These are phyloP conservation scores for Podotricha telesiphe DNA, from an alignment of 2,888 invertebrate genomes.

Conservation along the genomic window DNA sequence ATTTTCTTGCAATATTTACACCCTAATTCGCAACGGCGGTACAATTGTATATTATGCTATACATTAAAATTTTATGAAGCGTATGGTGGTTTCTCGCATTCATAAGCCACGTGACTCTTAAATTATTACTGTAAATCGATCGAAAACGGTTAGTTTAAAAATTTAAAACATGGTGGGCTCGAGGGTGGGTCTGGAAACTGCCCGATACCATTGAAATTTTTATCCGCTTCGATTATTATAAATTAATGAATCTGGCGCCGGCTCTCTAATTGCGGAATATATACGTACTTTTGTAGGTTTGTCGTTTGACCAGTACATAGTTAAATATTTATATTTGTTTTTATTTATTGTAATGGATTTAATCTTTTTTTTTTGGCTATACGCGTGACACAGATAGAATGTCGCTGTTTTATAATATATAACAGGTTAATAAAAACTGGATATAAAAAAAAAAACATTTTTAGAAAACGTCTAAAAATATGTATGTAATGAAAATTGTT, in stretches of 20 bases:
- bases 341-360: too few species aligned
- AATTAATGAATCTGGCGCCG: conserved; percentile 19
- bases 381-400: too few species aligned
- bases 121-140: conserved; percentile 32
- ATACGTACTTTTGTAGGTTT: not conserved
- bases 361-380: too few species aligned
- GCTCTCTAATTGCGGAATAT: not conserved
- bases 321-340: not conserved
- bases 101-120: not conserved
- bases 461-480: too few species aligned
- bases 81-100: conserved; percentile 21
- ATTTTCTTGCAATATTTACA: conserved; percentile 14
- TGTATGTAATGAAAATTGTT: too few species aligned
- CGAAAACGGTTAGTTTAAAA: conserved; percentile 16
- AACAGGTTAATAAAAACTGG: too few species aligned
- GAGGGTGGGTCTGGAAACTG: conserved; percentile 7
- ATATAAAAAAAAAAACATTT: too few species aligned
- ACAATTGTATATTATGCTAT: not conserved
- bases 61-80: not conserved
- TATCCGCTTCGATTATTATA: conserved; percentile 17
- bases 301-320: conserved; percentile 7
- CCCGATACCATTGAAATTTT: conserved; percentile 22
- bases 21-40: conserved; percentile 8
- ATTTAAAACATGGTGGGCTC: conserved; percentile 20
- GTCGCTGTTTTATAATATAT: too few species aligned